Evolutionary conservation across 2,888 invertebrate genomes (phyloP).

Genomic region (Coleophora deauratella): DNA sequence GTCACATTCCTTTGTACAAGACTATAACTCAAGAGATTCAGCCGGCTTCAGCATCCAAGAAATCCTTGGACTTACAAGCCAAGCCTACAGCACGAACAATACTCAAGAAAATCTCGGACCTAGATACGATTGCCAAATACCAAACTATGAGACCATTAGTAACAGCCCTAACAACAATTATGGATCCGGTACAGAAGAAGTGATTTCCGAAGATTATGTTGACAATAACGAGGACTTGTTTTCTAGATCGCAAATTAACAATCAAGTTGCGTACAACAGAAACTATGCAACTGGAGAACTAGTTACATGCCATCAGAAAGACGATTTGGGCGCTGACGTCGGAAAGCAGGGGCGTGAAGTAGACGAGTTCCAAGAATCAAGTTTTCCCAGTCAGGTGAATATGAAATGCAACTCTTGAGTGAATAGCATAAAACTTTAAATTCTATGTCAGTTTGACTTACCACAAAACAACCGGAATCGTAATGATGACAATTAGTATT

Average conservation of each 20-base stretch:
- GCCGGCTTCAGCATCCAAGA: conserved; percentile 67
- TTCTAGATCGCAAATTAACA: conserved; percentile 30
- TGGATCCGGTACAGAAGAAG: conserved; percentile 45
- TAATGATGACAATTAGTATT: conserved; percentile 59
- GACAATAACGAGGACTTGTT: conserved; percentile 35
- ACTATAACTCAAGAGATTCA: conserved; percentile 66
- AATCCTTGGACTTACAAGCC: conserved; percentile 56
- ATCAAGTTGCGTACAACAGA: conserved; percentile 43
- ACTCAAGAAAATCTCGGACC: conserved; percentile 39
- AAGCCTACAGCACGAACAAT: conserved; percentile 38
- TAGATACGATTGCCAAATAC: conserved; percentile 54
- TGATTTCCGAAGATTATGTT: conserved; percentile 36
- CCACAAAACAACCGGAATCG: conserved; percentile 58
- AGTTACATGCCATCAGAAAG: conserved; percentile 44
- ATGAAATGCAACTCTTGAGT: conserved; percentile 20
- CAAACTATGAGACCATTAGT: conserved; percentile 55
- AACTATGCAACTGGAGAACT: conserved; percentile 44
- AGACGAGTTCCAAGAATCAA: conserved; percentile 42
- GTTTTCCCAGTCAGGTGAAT: conserved; percentile 56
- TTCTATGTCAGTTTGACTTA: conserved; percentile 31
- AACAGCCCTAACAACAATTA: conserved; percentile 52
- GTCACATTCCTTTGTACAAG: conserved; percentile 49
- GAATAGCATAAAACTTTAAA: background rate
- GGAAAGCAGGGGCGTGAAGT: conserved; percentile 44
- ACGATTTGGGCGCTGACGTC: conserved; percentile 34